A percentile compares a stretch with the other conserved stretches of the same genome.
Conservation (phyloP, 2,113 vertebrate genomes). For the Helogale parvula region DNA sequence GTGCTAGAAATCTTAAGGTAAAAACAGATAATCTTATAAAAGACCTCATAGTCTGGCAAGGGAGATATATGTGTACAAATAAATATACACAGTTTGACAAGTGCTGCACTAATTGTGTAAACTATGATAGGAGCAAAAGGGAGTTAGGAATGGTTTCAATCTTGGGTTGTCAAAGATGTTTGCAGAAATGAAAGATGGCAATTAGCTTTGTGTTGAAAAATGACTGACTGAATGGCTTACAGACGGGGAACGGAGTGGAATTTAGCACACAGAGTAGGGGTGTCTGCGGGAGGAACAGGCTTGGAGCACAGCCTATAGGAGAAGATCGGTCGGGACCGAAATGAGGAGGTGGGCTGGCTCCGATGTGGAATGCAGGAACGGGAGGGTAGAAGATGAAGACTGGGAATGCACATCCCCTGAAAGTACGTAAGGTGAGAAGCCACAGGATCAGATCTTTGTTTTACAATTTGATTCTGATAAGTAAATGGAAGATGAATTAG, state of each 20-base stretch:
- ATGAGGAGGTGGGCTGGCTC: not conserved
- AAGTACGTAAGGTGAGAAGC: not conserved
- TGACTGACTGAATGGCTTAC: not conserved
- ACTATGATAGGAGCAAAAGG: not conserved
- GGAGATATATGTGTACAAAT: not conserved
- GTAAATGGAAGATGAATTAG: not conserved
- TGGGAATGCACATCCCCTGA: not conserved
- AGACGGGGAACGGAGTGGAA: not conserved
- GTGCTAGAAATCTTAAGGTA: not conserved
- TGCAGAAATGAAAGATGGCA: conserved; percentile 23
- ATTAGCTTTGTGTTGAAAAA: not conserved
- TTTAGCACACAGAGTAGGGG: not conserved
- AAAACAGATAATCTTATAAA: not conserved
- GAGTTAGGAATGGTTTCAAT: not conserved
- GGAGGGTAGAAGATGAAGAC: not conserved
- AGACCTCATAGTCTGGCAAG: not conserved
- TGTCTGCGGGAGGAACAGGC: not conserved
- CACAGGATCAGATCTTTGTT: not conserved
- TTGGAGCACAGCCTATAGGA: fast-evolving
- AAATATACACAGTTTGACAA: not conserved
- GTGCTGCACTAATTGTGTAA: not conserved
- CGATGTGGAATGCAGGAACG: not conserved
- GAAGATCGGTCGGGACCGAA: not conserved
- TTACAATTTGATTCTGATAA: not conserved
- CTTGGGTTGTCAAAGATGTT: not conserved